Evolutionary conservation across 2,113 vertebrate species (phyloP).

Genomic region (Gobiocypris rarus): DNA sequence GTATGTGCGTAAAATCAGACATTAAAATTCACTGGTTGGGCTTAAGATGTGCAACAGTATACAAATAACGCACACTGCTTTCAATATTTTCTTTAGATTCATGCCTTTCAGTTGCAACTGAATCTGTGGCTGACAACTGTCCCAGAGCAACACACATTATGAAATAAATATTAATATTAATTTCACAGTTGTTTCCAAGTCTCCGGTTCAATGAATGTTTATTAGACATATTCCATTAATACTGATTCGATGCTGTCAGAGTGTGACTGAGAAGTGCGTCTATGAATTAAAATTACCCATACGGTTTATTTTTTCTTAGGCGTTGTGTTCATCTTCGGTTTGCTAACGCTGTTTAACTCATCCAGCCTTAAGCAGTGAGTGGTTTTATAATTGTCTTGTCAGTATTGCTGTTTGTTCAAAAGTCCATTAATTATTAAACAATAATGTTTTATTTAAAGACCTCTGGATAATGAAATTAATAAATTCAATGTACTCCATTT

Average conservation of each 20-base stretch:
- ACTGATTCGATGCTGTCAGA: neutral
- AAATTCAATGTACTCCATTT: neutral
- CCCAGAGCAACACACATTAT: neutral
- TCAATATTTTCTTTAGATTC: neutral
- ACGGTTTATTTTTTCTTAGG: neutral
- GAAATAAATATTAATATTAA: conserved; percentile 3
- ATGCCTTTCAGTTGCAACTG: neutral
- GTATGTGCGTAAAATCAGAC: neutral
- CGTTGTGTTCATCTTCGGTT: neutral
- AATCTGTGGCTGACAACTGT: neutral
- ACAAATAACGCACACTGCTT: neutral
- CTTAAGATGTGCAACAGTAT: neutral
- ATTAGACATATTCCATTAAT: conserved; percentile 14
- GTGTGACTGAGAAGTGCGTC: conserved; percentile 16
- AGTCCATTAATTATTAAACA: neutral
- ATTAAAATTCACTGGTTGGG: neutral
- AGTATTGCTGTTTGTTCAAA: neutral
- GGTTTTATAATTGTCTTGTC: neutral
- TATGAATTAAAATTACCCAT: neutral
- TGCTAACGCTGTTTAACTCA: neutral
- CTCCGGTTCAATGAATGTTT: conserved; percentile 1
- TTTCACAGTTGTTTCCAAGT: neutral
- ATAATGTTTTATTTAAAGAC: neutral
- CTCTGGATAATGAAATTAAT: neutral
- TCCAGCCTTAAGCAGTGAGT: neutral